Base-by-base conservation (phyloP, 2,888 invertebrate species). In the Sphaerophoria taeniata region DNA sequence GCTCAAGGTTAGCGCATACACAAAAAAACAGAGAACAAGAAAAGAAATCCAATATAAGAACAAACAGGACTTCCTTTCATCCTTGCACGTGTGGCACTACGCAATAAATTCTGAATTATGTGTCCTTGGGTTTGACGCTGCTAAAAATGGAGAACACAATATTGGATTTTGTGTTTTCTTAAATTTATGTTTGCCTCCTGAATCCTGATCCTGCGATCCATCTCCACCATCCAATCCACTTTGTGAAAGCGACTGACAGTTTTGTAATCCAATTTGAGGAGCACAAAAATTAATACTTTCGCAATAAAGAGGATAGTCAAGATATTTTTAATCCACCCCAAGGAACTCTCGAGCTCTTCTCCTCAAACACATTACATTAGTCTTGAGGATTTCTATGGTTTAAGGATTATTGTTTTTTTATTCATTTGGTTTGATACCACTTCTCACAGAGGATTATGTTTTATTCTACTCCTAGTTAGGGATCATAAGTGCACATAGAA, bases 221-320 rank as follows among this genome's bases (percentile, higher is more conserved):
- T 2, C 24, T 24, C 24, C 24, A 24, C 24, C 24, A 24, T 24
- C 24, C 24, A 24, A 24, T 24, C 24, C 24, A 24, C 24, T 24
- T 24, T 24, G 24, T 24, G 24, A 43, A 9, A 43, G 9, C 11
- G 12, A 43, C 6, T 9, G 12, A 11, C 12, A 11, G 9, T 43
- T 9, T 11, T n/a, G 34, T 5, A 74, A 74, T 74, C 45, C 56
- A 56, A 74, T 65, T 75, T 65, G 24, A 24, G 24, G 24, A 24
- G 24, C 56, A 67, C 67, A 49, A 75, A 67, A 58, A 74, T 65
- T 43, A 43, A 43, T 43, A 43, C 9, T 39, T 39, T 39, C 9
- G 39, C 9, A 7, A 43, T 43, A 43, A 43, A 43, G 3, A 9
- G 39, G 9, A 39, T 6, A 11, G 43, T 43, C 9, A 43, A 43